Percentiles rank a stretch among this genome's conserved stretches.
Evolutionary conservation across 2,797 vertebrate species (phyloP).

Genomic region (Buceros bicornis): DNA sequence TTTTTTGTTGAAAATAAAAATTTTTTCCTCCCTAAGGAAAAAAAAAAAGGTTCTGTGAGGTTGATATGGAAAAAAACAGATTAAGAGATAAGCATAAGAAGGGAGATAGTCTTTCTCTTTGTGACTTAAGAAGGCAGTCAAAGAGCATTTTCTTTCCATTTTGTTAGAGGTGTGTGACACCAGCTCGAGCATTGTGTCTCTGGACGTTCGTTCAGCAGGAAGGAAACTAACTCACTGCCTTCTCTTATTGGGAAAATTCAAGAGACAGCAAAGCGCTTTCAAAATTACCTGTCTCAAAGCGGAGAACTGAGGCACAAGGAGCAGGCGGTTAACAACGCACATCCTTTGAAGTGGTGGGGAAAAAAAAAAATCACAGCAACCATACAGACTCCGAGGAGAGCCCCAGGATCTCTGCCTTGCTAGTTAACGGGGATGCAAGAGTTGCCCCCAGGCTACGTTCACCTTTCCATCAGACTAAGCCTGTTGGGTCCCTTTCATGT

Average conservation of each 20-base stretch:
- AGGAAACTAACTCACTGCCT: neutral
- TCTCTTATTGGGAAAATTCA: neutral
- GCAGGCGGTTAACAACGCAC: neutral
- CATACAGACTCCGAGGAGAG: neutral
- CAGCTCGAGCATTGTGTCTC: accelerated
- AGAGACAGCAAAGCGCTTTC: neutral
- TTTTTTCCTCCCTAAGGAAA: neutral
- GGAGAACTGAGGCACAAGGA: neutral
- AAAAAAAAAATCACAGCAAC: neutral
- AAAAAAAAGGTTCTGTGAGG: neutral
- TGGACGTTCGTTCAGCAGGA: neutral
- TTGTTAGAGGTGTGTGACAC: neutral
- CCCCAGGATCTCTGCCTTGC: conserved; percentile 25
- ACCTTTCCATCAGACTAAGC: conserved; percentile 43
- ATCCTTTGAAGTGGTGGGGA: neutral
- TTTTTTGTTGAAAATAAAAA: neutral
- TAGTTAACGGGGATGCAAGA: neutral
- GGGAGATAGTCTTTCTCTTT: accelerated
- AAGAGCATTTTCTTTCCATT: neutral
- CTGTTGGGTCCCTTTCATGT: conserved; percentile 10
- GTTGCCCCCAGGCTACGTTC: conserved; percentile 28
- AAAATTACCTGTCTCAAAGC: neutral
- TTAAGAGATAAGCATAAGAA: neutral
- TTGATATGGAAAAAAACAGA: neutral
- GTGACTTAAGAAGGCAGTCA: neutral